A percentile compares a stretch with the other conserved stretches of the same genome.
Conservation (phyloP, 2,113 vertebrate genomes). For the Chloropsis cyanopogon region DNA sequence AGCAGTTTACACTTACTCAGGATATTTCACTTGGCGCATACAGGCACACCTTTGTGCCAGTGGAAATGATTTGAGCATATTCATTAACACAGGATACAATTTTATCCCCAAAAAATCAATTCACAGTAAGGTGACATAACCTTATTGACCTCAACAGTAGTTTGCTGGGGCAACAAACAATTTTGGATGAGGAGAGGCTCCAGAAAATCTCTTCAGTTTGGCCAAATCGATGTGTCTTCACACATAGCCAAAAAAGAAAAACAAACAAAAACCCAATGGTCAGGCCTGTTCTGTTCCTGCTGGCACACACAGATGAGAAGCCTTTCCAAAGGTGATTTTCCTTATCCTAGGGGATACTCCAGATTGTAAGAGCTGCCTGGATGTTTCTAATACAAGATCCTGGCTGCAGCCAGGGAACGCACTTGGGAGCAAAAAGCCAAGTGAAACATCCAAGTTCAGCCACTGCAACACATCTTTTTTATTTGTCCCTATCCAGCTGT, state of each 20-base stretch:
- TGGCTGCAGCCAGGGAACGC: background rate
- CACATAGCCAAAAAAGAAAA: background rate
- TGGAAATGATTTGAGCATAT: background rate
- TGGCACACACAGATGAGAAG: background rate
- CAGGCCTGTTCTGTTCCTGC: background rate
- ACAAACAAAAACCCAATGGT: accelerated
- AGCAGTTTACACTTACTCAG: background rate
- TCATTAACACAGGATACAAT: background rate
- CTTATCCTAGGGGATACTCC: background rate
- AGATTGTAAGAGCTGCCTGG: background rate
- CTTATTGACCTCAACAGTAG: background rate
- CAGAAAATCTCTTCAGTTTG: background rate
- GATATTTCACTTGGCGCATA: background rate
- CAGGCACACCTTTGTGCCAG: background rate
- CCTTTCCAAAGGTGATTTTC: background rate
- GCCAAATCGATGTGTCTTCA: background rate
- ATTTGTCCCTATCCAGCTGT: background rate
- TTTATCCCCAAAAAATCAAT: background rate
- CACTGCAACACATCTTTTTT: background rate
- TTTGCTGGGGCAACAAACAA: background rate
- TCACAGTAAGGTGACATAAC: background rate
- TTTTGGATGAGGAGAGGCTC: background rate
- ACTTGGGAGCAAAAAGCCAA: background rate
- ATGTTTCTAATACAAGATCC: background rate
- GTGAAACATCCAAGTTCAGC: background rate